Percentiles rank a stretch among this genome's conserved stretches.
phyloP scores from a whole-genome alignment of 2,113 vertebrate genomes.

The Pyrgilauda ruficollis region DNA sequence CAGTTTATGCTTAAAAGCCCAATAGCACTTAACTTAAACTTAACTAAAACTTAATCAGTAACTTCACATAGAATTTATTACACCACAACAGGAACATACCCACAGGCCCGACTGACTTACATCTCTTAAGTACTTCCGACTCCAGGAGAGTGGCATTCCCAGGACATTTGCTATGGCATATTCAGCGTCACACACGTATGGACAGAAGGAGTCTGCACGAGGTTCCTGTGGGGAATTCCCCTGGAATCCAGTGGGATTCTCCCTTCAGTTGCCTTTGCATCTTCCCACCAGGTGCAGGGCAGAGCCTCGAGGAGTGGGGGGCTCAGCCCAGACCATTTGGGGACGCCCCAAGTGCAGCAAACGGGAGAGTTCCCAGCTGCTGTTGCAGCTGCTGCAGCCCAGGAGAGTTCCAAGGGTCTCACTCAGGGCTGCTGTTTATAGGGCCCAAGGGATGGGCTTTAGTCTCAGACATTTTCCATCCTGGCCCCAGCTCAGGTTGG shows the following conservation, averaged over 20 bases:
- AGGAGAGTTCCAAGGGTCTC: neutral
- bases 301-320: neutral
- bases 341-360: neutral
- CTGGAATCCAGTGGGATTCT: neutral
- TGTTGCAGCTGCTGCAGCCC: neutral
- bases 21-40: neutral
- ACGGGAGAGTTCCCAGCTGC: rapidly evolving
- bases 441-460: neutral
- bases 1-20: neutral
- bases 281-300: neutral
- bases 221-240: neutral
- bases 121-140: neutral
- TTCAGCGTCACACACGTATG: neutral
- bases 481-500: neutral
- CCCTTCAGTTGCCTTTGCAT: neutral
- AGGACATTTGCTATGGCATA: neutral
- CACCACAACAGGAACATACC: neutral
- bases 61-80: neutral
- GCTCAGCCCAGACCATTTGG: neutral
- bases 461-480: neutral
- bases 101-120: neutral
- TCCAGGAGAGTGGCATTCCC: neutral
- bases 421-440: neutral
- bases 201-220: neutral
- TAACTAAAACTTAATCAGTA: neutral